Evolutionary conservation across 1,140 invertebrate genomes (phyloP).

Genomic region (Cydia amplana): DNA sequence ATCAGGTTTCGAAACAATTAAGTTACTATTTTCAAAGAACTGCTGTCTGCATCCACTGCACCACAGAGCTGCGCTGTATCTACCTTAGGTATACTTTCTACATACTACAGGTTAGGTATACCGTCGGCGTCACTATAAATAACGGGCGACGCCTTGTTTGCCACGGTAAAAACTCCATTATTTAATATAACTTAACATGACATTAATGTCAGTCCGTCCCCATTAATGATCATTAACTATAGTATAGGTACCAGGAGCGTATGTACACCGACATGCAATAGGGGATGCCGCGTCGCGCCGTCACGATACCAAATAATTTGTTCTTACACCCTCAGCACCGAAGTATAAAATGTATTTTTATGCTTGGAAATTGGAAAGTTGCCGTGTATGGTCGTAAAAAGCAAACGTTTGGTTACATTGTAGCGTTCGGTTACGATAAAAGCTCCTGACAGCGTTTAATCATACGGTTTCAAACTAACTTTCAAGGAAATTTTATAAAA

Average conservation of each 20-base stretch:
- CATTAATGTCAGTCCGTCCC: conserved; percentile 31
- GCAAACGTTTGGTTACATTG: conserved; percentile 3
- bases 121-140: not conserved
- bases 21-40: too few relatives aligned
- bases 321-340: not conserved
- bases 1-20: not conserved
- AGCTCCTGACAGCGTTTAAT: conserved; percentile 1
- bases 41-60: not conserved
- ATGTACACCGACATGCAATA: conserved; percentile 25
- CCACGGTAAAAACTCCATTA: conserved; percentile 15
- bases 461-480: not conserved
- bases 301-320: conserved; percentile 30
- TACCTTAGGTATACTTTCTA: not conserved
- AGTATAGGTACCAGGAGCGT: conserved; percentile 10
- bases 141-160: conserved; percentile 2
- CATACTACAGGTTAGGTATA: not conserved
- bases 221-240: conserved; percentile 24
- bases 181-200: conserved; percentile 31
- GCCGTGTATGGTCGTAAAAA: conserved; percentile 11
- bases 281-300: not conserved
- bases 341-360: conserved; percentile 26
- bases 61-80: not conserved
- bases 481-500: not conserved
- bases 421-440: not conserved
- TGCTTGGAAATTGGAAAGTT: conserved; percentile 14